Evolutionary conservation across 2,797 vertebrate genomes (phyloP).

Genomic region (Vipera latastei): DNA sequence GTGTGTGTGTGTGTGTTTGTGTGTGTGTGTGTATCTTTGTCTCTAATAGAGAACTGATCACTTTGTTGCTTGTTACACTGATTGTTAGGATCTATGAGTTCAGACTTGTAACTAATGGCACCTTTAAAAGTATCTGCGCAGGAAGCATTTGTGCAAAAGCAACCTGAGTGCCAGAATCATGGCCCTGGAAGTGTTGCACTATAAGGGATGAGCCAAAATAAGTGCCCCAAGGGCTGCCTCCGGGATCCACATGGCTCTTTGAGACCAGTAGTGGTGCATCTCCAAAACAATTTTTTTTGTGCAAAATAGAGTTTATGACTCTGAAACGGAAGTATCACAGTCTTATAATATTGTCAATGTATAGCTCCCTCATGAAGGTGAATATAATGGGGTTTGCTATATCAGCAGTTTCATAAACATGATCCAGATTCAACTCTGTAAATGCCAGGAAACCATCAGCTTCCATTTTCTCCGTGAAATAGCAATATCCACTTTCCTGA

Average conservation of each 20-base stretch:
- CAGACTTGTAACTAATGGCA: too few species aligned
- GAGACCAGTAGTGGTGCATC: too few species aligned
- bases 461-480: not conserved
- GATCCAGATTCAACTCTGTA: not conserved
- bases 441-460: not conserved
- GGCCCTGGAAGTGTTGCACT: not conserved
- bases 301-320: not conserved
- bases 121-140: too few species aligned
- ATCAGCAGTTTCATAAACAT: not conserved
- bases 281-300: not conserved
- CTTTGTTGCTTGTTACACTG: too few species aligned
- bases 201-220: not conserved
- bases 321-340: not conserved
- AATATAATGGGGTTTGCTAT: not conserved
- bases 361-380: not conserved
- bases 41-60: not conserved
- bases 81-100: too few species aligned
- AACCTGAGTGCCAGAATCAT: not conserved
- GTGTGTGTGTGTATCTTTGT: too few species aligned
- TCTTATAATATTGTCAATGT: not conserved
- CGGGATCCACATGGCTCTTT: too few species aligned
- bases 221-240: not conserved
- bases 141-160: too few species aligned
- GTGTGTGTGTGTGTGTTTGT: not conserved
- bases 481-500: not conserved